Conservation (phyloP, 2,113 vertebrate species). For the Labeo rohita region DNA sequence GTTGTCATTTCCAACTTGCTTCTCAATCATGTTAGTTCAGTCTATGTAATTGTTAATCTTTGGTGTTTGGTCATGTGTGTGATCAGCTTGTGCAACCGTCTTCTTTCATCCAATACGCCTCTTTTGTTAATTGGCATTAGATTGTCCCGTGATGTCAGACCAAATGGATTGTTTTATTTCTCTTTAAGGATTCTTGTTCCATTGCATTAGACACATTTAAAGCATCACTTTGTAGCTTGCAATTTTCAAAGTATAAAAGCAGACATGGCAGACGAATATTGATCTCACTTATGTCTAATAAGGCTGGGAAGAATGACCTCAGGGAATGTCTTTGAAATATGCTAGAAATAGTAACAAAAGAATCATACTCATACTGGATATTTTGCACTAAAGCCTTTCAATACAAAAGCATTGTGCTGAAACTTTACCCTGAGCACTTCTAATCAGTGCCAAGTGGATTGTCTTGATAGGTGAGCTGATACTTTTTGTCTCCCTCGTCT, state of each 20-base stretch:
- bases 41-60: constrained; percentile 13
- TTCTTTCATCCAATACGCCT: constrained; percentile 4
- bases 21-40: not conserved
- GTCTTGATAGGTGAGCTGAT: not conserved
- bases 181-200: not conserved
- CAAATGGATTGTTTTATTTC: not conserved
- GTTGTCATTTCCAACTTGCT: constrained; percentile 15
- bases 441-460: not conserved
- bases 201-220: constrained; percentile 14
- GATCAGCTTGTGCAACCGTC: not conserved
- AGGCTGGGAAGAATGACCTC: not conserved
- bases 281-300: constrained; percentile 47
- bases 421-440: not conserved
- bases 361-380: not conserved
- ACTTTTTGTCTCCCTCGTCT: not conserved
- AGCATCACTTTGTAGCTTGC: not conserved
- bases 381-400: not conserved
- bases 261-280: constrained; percentile 1
- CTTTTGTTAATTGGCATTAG: constrained; percentile 27
- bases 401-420: not conserved
- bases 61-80: constrained; percentile 21
- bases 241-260: not conserved
- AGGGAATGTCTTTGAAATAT: not conserved
- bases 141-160: not conserved
- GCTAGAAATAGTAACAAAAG: not conserved